These are phyloP conservation scores for Neoscelio sp. DNA, from an alignment of 2,888 invertebrate genomes.

Conservation along the genomic window DNA sequence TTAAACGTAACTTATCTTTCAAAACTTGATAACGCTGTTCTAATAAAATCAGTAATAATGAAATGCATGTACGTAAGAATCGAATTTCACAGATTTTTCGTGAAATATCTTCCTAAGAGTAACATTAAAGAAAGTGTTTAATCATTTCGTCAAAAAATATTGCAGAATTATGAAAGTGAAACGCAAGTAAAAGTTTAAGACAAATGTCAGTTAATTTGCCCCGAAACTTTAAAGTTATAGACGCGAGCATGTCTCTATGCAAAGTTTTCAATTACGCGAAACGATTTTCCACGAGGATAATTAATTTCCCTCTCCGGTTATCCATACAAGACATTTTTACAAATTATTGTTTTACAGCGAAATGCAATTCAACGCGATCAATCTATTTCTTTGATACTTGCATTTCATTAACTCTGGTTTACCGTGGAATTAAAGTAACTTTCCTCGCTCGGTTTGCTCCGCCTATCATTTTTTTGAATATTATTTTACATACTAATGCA, in stretches of 20 bases:
- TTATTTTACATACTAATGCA: constrained; percentile 43
- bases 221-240: constrained; percentile 44
- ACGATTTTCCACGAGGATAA: constrained; percentile 53
- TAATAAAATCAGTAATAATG: constrained; percentile 7
- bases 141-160: constrained; percentile 39
- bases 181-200: constrained; percentile 45
- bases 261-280: constrained; percentile 56
- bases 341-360: constrained; percentile 45
- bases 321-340: constrained; percentile 41
- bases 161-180: constrained; percentile 33
- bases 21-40: no score
- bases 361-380: constrained; percentile 32
- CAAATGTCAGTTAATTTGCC: constrained; percentile 58
- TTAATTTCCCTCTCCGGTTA: constrained; percentile 41
- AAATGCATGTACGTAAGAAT: neutral
- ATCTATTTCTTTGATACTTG: constrained; percentile 33
- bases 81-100: neutral
- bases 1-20: no score
- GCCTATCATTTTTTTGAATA: constrained; percentile 30
- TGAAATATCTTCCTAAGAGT: neutral
- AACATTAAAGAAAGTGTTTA: constrained; percentile 27
- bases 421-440: constrained; percentile 24
- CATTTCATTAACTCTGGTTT: constrained; percentile 33
- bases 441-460: constrained; percentile 14
- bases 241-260: constrained; percentile 39